Evolutionary conservation across 2,113 vertebrate species (phyloP).

Genomic region (Peromyscus californicus): DNA sequence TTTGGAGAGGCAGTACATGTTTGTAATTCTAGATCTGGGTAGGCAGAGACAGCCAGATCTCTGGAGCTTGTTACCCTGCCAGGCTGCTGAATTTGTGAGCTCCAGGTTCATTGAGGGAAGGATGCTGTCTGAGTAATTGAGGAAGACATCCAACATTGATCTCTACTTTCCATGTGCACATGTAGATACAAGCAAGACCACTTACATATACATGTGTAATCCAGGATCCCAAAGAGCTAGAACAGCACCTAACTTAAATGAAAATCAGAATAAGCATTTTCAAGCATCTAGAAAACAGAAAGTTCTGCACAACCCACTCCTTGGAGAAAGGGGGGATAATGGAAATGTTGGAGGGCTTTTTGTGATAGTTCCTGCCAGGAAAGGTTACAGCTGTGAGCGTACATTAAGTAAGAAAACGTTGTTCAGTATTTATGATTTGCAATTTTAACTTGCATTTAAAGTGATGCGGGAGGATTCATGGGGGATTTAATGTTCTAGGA

Average conservation of each 20-base stretch:
- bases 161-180: background rate
- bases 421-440: slow-evolving; percentile 64
- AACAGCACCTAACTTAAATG: slow-evolving; percentile 14
- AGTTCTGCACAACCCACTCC: background rate
- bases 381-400: slow-evolving; percentile 77
- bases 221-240: background rate
- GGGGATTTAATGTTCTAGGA: slow-evolving; percentile 73
- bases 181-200: background rate
- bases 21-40: background rate
- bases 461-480: slow-evolving; percentile 66
- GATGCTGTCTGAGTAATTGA: background rate
- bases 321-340: background rate
- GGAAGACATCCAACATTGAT: background rate
- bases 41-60: background rate
- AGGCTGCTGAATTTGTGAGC: background rate
- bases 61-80: background rate
- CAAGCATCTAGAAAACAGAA: slow-evolving; percentile 13
- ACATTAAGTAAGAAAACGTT: slow-evolving; percentile 65
- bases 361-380: slow-evolving; percentile 54
- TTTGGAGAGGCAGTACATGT: background rate
- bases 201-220: too few species aligned
- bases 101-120: background rate
- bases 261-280: slow-evolving; percentile 50
- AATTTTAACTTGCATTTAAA: slow-evolving; percentile 74
- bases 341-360: slow-evolving; percentile 57